Evolutionary conservation across 2,797 vertebrate genomes (phyloP).

Genomic region (Tadarida brasiliensis): DNA sequence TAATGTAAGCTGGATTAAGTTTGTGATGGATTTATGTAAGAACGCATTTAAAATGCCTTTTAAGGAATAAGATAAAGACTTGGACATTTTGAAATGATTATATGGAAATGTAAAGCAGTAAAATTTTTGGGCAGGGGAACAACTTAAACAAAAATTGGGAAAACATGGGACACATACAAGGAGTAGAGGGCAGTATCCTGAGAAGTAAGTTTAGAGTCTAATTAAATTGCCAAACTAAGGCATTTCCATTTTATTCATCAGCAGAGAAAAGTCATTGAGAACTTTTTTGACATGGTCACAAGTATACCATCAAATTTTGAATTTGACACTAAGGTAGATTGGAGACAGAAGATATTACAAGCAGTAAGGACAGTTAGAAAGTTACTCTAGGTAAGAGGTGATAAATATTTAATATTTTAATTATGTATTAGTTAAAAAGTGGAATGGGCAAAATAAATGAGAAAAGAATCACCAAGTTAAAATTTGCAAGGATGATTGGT

Average conservation of each 20-base stretch:
- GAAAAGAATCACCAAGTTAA: background rate
- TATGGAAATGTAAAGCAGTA: background rate
- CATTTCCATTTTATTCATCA: constrained; percentile 23
- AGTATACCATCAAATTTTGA: background rate
- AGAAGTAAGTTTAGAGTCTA: background rate
- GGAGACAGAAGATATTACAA: background rate
- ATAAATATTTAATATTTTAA: background rate
- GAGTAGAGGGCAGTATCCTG: background rate
- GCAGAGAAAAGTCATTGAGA: background rate
- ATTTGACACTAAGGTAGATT: background rate
- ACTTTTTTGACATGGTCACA: background rate
- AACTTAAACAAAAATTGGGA: background rate
- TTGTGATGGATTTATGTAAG: background rate
- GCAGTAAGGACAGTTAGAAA: background rate
- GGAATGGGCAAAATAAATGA: background rate
- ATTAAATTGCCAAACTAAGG: background rate
- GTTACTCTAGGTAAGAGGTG: background rate
- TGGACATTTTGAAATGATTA: background rate
- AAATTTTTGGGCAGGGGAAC: background rate
- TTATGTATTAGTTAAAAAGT: background rate
- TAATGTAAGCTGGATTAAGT: background rate
- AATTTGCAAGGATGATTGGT: background rate
- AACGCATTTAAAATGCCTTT: constrained; percentile 31
- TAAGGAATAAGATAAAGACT: background rate
- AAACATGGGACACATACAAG: background rate